Base-by-base conservation (phyloP, 2,797 vertebrate genomes). In the Graptemys geographica region DNA sequence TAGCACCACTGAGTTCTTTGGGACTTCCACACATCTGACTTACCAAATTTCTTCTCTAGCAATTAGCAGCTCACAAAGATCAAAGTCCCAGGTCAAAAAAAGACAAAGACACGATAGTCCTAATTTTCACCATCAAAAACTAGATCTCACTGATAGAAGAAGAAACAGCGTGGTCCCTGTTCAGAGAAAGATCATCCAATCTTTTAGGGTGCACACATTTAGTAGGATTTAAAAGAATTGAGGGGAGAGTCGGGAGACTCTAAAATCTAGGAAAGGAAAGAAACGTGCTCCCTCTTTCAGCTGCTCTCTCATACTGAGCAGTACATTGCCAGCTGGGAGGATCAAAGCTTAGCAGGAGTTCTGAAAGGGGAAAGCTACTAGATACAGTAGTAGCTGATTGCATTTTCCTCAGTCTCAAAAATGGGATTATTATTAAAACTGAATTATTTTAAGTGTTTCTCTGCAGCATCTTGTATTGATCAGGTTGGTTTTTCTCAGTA, bases 341-440 rank as follows among this genome's bases (percentile, higher is more conserved):
- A 96, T 94, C 88, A 95, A 94, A 96, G 94, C 91, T 90, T 83
- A 96, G 87, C 2, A 0, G 90, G 81, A 90, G 79, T 79, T 96
- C 86, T 92, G 95, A 69, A 93, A 96, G 89, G 93, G 82, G 12
- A 52, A 90, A 93, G 76, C 0, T 0, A 88, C 56, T 96, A 44
- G 55, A 94, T 82, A 83, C 49, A 81, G 76, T 88, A 93, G 62
- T 84, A 95, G 79, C 81, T 92, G 82, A 96, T 95, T 96, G 65
- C 37, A 56, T 81, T 69, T 94, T 97, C 83, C 84, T 83, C 18
- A 93, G n/a, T n/a, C 79, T 96, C 11, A 16, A 93, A 93, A 94
- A 91, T 56, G 81, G 27, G 87, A 94, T 94, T 23, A 0, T 41
- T 91, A 93, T 88, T 97, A 93, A 95, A 96, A 52, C 10, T 87